A percentile compares a stretch with the other conserved stretches of the same genome.
Evolutionary conservation across 2,888 invertebrate genomes (phyloP).

Genomic region (Hofmannophila pseudospretella): DNA sequence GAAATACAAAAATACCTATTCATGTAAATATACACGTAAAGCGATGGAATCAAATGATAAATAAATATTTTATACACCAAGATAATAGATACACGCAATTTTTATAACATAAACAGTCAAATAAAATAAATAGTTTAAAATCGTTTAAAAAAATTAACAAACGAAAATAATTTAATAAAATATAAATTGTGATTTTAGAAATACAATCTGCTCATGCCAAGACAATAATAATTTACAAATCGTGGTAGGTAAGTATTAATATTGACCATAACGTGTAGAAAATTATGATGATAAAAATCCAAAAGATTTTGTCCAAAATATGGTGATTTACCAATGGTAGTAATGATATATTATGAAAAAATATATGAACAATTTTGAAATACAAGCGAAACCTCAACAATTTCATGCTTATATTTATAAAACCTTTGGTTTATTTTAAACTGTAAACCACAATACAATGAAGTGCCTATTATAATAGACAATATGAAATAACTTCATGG

Average conservation of each 20-base stretch:
- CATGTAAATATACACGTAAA: constrained; percentile 1
- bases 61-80: not conserved
- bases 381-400: constrained; percentile 28
- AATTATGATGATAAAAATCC: constrained; percentile 23
- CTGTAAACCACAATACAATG: not conserved
- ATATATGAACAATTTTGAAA: constrained; percentile 29
- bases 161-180: constrained; percentile 23
- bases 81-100: not conserved
- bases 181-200: constrained; percentile 26
- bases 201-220: constrained; percentile 54
- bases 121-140: constrained; percentile 2
- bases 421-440: not conserved
- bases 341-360: constrained; percentile 20
- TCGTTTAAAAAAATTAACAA: constrained; percentile 25
- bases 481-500: constrained; percentile 1
- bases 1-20: no score
- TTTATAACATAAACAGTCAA: constrained; percentile 6
- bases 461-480: not conserved
- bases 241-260: constrained; percentile 16
- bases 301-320: constrained; percentile 16
- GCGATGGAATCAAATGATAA: constrained; percentile 1
- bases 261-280: constrained; percentile 26
- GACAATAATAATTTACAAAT: constrained; percentile 54
- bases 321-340: constrained; percentile 42
- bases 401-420: constrained; percentile 7